Conservation (phyloP, 2,113 vertebrate species). For the Ammospiza caudacuta region DNA sequence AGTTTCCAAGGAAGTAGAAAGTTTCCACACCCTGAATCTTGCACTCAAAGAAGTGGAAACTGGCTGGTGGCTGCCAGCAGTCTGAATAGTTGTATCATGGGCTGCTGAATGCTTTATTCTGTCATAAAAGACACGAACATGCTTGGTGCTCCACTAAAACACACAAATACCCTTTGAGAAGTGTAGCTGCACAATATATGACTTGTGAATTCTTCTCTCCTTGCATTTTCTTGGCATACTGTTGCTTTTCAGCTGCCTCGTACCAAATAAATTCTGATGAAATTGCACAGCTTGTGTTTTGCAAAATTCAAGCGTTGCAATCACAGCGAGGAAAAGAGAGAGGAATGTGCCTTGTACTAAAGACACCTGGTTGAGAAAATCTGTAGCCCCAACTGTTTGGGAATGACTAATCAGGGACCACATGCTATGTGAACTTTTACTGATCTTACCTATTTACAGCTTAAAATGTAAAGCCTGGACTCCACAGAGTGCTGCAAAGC, state of each 20-base stretch:
- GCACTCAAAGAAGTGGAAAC: slow-evolving; percentile 79
- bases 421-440: not conserved
- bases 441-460: not conserved
- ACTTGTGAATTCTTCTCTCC: not conserved
- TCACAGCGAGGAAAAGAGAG: not conserved
- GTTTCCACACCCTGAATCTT: slow-evolving; percentile 81
- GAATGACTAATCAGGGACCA: not conserved
- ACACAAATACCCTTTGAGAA: slow-evolving; percentile 46
- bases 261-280: not conserved
- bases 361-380: not conserved
- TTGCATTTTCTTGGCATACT: not conserved
- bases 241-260: not conserved
- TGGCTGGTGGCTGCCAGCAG: slow-evolving; percentile 68
- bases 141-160: slow-evolving; percentile 67
- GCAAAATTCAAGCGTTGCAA: not conserved
- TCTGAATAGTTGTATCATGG: slow-evolving; percentile 69
- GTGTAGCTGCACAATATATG: not conserved
- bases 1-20: slow-evolving; percentile 85
- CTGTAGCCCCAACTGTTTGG: not conserved
- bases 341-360: not conserved
- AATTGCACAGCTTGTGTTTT: not conserved
- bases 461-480: not conserved
- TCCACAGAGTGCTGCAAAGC: not conserved
- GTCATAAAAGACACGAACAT: slow-evolving; percentile 64
- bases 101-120: slow-evolving; percentile 67